Conservation (phyloP, 1,140 invertebrate genomes). For the Hyposmocoma kahamanoa region DNA sequence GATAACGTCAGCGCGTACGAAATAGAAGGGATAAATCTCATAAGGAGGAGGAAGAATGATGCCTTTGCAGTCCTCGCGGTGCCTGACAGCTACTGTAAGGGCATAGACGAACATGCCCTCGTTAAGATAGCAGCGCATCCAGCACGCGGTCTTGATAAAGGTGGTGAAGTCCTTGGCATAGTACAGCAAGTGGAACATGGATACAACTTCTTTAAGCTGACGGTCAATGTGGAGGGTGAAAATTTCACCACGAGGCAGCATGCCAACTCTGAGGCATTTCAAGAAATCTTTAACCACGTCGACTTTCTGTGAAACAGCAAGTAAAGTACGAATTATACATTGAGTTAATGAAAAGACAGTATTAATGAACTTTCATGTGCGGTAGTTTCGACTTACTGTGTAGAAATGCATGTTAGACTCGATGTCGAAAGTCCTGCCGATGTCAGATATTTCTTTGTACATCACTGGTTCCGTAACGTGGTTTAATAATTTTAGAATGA, state of each 20-base stretch:
- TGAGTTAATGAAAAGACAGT: background rate
- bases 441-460: slow-evolving; percentile 65
- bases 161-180: slow-evolving; percentile 78
- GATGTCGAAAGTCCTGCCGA: slow-evolving; percentile 72
- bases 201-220: slow-evolving; percentile 77
- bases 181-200: slow-evolving; percentile 80
- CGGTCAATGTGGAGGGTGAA: slow-evolving; percentile 77
- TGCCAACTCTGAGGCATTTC: slow-evolving; percentile 71
- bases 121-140: slow-evolving; percentile 78
- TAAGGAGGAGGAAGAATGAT: slow-evolving; percentile 78
- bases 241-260: slow-evolving; percentile 75
- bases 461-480: slow-evolving; percentile 75
- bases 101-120: slow-evolving; percentile 79
- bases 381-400: slow-evolving; percentile 34
- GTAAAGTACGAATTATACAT: slow-evolving; percentile 5
- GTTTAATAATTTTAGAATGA: slow-evolving; percentile 77
- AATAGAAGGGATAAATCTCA: slow-evolving; percentile 80
- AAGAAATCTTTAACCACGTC: slow-evolving; percentile 76
- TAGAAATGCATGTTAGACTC: slow-evolving; percentile 67
- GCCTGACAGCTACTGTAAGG: slow-evolving; percentile 75
- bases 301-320: slow-evolving; percentile 70
- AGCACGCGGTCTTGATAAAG: slow-evolving; percentile 76
- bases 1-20: slow-evolving; percentile 76
- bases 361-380: background rate
- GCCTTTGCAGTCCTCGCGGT: slow-evolving; percentile 76